These are phyloP conservation scores for Apaloderma vittatum DNA, from an alignment of 2,113 vertebrate genomes.

Conservation along the genomic window DNA sequence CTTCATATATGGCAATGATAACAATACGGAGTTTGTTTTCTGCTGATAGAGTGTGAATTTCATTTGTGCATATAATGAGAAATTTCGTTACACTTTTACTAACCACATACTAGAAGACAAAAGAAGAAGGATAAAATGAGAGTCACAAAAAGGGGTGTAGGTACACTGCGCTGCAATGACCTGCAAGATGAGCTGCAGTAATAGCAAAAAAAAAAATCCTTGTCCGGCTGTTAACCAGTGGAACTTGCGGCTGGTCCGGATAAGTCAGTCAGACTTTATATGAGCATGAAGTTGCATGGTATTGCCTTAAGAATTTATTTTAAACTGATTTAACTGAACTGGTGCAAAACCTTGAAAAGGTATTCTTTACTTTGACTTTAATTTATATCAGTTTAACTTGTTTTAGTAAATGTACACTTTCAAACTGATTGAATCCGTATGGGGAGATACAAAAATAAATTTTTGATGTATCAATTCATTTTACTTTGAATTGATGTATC, in stretches of 20 bases:
- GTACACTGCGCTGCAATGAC: neutral
- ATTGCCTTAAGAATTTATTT: neutral
- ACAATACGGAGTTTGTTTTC: neutral
- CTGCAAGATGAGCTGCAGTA: neutral
- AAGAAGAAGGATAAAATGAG: neutral
- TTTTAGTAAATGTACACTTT: neutral
- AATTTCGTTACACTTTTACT: neutral
- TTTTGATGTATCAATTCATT: neutral
- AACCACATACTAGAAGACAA: neutral
- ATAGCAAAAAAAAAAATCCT: too few relatives aligned
- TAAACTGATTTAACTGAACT: neutral
- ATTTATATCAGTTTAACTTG: neutral
- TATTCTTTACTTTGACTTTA: neutral
- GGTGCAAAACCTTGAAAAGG: neutral
- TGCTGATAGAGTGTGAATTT: neutral
- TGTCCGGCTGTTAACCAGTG: neutral
- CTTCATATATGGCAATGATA: accelerated
- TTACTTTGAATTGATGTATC: too few relatives aligned
- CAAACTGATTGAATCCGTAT: neutral
- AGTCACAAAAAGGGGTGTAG: neutral
- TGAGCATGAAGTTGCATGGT: too few relatives aligned
- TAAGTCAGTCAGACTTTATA: neutral
- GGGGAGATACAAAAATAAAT: neutral
- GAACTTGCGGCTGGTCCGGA: neutral
- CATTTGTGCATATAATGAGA: neutral